Base-by-base conservation (phyloP, 1,140 invertebrate species). In the Berghia stephanieae region DNA sequence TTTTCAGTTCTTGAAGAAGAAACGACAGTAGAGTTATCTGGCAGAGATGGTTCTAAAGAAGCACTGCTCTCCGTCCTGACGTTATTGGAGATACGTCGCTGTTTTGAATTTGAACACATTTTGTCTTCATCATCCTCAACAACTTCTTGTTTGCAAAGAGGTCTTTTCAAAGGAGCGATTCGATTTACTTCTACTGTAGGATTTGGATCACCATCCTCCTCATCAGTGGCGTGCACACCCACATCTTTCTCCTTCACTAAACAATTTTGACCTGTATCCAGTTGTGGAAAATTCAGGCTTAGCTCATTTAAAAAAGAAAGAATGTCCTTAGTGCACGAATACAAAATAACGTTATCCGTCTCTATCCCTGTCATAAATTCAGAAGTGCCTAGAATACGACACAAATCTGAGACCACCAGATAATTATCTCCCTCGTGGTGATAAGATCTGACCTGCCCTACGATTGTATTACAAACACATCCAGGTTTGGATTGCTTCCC, bases 231-330 rank as follows among this genome's bases (percentile, higher is more conserved):
- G 5, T 75, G 38, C 13, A 44, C 42, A 8, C 72, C 52, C 4
- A 75, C 44, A 40, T 75, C 40, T 24, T 34, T 57, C 44, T 63
- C 72, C 42, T 63, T 75, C n/a, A 75, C 55, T 31, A 75, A 57
- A n/a, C 72, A 46, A 2, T 75, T 3, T 5, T 43, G 8, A 18
- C 4, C 21, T 27, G 72, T 42, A 10, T 42, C 2, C 24, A 75
- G 36, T 31, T 34, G 55, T 40, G 52, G 55, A 16, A 63, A 63
- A 24, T 16, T 43, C n/a, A 3, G 2, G 36, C 21, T 18, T 3
- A 75, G 2, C 3, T 5, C 3, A 24, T 43, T 63, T 38, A 75
- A 42, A 43, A 75, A 75, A 13, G 52, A 2, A 31, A n/a, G 24
- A 36, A 75, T 75, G 8, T 75, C 55, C 6, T 60, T n/a, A 13